A percentile compares a stretch with the other conserved stretches of the same genome.
phyloP scores from a whole-genome alignment of 2,888 invertebrate species.

The Drosophila infuscata region DNA sequence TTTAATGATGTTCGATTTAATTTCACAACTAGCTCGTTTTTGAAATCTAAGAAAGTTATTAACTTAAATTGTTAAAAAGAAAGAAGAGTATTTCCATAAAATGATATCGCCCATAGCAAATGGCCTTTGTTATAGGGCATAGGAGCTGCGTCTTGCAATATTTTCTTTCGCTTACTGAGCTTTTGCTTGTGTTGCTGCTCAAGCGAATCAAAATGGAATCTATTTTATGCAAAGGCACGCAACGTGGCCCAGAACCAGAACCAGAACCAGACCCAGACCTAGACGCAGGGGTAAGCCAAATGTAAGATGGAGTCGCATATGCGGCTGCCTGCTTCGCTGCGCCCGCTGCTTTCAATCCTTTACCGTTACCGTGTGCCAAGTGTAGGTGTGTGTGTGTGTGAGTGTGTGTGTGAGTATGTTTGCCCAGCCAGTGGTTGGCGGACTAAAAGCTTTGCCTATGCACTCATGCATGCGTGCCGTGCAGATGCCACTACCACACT shows the following conservation, averaged over 20 bases:
- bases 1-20: neutral
- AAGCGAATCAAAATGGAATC: constrained; percentile 72
- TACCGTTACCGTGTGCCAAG: constrained; percentile 11
- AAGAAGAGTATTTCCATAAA: constrained; percentile 11
- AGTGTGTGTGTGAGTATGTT: constrained; percentile 30
- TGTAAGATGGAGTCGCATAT: constrained; percentile 53
- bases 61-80: neutral
- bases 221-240: constrained; percentile 78
- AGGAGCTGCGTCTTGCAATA: constrained; percentile 20
- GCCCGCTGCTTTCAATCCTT: constrained; percentile 43
- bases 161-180: constrained; percentile 28
- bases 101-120: neutral
- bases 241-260: constrained; percentile 31
- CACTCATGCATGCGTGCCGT: constrained; percentile 74
- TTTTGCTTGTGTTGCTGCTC: constrained; percentile 49
- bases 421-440: constrained; percentile 58
- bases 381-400: constrained; percentile 8
- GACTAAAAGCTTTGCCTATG: constrained; percentile 75
- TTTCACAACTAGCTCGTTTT: neutral
- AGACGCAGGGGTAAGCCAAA: constrained; percentile 50
- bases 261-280: constrained; percentile 1
- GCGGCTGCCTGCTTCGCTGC: constrained; percentile 50
- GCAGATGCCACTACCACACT: constrained; percentile 47
- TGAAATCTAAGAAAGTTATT: neutral
- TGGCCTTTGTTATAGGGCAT: constrained; percentile 33